phyloP scores from a whole-genome alignment of 2,797 vertebrate species.

The Scolopax bukidnonensis region DNA sequence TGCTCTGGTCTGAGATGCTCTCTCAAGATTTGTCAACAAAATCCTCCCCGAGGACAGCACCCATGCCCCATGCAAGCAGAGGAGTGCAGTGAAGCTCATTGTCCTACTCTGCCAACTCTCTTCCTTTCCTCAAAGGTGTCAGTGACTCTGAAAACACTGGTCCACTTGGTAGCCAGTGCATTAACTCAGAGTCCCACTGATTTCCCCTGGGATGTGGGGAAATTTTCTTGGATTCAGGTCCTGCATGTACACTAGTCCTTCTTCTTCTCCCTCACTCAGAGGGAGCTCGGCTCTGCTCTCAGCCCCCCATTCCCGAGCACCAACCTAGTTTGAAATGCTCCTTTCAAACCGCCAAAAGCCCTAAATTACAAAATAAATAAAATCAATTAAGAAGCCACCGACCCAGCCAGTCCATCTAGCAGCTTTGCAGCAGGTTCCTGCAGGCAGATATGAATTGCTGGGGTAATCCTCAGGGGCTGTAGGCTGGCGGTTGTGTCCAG shows the following conservation, averaged over 20 bases:
- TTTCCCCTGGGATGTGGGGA: not conserved
- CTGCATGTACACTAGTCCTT: rapidly evolving
- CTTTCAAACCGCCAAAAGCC: not conserved
- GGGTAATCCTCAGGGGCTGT: not conserved
- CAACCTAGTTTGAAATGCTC: not conserved
- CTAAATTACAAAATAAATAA: not conserved
- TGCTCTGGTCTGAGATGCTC: not conserved
- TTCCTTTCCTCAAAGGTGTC: not conserved
- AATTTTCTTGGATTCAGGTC: not conserved
- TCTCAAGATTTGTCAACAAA: not conserved
- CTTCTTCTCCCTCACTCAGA: not conserved
- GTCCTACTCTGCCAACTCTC: not conserved
- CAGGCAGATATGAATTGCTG: not conserved
- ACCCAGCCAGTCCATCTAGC: not conserved
- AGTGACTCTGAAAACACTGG: not conserved
- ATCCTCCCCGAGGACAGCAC: not conserved
- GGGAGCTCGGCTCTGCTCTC: not conserved
- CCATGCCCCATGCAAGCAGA: not conserved
- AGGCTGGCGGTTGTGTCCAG: not conserved
- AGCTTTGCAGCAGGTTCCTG: not conserved
- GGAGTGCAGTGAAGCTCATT: rapidly evolving
- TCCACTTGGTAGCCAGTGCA: too few relatives aligned
- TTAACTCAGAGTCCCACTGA: not conserved
- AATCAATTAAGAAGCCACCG: not conserved
- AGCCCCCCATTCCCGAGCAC: not conserved